phyloP scores from a whole-genome alignment of 1,140 invertebrate genomes.

The Leptinotarsa lineolata region DNA sequence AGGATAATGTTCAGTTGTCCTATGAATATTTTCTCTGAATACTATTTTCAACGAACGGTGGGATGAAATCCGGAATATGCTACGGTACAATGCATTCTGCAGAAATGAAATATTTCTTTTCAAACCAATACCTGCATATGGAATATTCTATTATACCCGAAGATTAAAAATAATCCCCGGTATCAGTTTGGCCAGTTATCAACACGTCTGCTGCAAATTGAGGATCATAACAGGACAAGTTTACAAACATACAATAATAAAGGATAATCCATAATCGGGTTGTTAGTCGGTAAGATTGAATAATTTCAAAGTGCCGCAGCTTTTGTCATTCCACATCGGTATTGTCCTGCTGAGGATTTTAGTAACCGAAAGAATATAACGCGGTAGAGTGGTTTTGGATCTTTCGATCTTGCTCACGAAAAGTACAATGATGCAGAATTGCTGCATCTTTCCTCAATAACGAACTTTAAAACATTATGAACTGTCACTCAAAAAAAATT shows the following conservation, averaged over 20 bases:
- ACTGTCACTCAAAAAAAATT: too few species aligned
- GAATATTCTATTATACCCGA: background rate
- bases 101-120: too few species aligned
- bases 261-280: slow-evolving; percentile 18
- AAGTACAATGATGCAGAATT: too few species aligned
- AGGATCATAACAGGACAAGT: slow-evolving; percentile 21
- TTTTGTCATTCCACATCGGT: background rate
- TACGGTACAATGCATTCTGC: too few species aligned
- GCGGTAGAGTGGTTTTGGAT: background rate
- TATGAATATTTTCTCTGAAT: too few species aligned
- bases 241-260: slow-evolving; percentile 23
- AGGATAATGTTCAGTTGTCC: too few species aligned
- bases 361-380: background rate
- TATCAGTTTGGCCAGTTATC: background rate
- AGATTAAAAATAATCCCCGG: slow-evolving; percentile 15
- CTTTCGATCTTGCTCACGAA: background rate
- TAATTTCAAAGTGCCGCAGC: slow-evolving; percentile 8
- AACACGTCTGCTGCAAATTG: slow-evolving; percentile 12
- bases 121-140: background rate
- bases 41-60: too few species aligned
- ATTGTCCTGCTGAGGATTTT: background rate
- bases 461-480: too few species aligned
- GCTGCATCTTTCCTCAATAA: too few species aligned
- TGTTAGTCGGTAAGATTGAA: background rate
- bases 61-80: too few species aligned